These are phyloP conservation scores for Chrosomus eos DNA, from an alignment of 2,797 vertebrate species.

Conservation along the genomic window DNA sequence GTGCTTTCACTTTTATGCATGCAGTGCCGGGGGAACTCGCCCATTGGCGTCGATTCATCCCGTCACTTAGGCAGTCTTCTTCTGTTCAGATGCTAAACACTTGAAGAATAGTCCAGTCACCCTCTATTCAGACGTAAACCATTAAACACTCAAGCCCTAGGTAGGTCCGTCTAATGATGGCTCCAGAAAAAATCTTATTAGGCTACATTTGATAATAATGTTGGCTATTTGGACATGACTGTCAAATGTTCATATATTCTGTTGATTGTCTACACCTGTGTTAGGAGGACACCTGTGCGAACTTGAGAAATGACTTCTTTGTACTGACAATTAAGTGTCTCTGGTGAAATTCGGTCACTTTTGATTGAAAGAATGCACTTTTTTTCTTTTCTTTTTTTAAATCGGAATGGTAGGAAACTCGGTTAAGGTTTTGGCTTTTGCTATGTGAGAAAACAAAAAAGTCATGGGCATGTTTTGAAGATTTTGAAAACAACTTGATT, in stretches of 20 bases:
- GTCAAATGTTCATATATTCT: no score
- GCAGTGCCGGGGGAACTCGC: constrained; percentile 25
- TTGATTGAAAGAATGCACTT: no score
- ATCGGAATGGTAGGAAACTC: no score
- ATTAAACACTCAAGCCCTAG: neutral
- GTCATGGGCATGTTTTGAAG: no score
- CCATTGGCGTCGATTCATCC: constrained; percentile 31
- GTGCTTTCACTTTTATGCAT: constrained; percentile 41
- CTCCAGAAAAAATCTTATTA: neutral
- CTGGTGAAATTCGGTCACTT: no score
- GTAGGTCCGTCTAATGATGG: neutral
- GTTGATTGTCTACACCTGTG: neutral
- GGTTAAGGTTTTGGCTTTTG: no score
- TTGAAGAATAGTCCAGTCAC: constrained; percentile 43
- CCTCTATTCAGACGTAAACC: constrained; percentile 20
- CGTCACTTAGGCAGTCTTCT: constrained; percentile 40
- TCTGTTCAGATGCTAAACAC: constrained; percentile 56
- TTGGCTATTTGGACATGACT: neutral
- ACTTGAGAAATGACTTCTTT: neutral
- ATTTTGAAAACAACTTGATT: no score
- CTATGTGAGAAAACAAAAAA: no score
- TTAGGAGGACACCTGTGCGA: neutral
- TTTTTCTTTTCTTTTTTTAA: accelerated
- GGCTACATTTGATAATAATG: no score
- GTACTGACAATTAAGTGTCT: neutral